Conservation (phyloP, 2,113 vertebrate species). For the Aegypius monachus region DNA sequence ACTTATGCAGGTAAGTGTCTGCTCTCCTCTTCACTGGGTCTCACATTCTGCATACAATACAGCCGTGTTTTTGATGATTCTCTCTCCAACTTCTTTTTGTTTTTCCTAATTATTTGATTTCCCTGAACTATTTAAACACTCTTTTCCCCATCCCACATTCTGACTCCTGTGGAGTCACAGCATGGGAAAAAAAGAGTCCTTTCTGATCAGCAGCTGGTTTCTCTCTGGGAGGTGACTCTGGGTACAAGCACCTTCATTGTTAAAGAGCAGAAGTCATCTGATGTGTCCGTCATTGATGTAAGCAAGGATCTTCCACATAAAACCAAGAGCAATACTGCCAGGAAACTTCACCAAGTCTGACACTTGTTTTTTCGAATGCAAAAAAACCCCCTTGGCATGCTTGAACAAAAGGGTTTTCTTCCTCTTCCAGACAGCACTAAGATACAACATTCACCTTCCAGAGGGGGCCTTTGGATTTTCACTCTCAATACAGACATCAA, state of each 20-base stretch:
- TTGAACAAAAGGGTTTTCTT: not conserved
- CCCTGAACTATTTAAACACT: not conserved
- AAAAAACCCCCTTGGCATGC: not conserved
- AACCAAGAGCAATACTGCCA: not conserved
- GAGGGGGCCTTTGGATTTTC: constrained; percentile 52
- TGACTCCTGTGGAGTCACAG: not conserved
- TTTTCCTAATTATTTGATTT: not conserved
- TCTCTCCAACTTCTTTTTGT: not conserved
- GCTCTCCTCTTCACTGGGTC: not conserved
- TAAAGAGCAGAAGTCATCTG: not conserved
- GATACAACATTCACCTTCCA: constrained; percentile 59
- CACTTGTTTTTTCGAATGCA: not conserved
- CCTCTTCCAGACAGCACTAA: constrained; percentile 52
- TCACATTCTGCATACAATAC: not conserved
- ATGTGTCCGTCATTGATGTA: fast-evolving
- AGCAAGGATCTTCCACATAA: not conserved
- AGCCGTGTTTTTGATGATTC: not conserved
- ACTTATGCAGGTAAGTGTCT: constrained; percentile 54
- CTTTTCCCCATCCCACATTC: not conserved
- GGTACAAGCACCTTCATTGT: not conserved
- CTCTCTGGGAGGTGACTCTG: not conserved
- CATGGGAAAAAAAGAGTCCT: not conserved
- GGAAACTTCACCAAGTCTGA: not conserved
- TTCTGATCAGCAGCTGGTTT: not conserved
- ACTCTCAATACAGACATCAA: constrained; percentile 28